Evolutionary conservation across 2,888 invertebrate genomes (phyloP).

Genomic region (Hedya salicella): DNA sequence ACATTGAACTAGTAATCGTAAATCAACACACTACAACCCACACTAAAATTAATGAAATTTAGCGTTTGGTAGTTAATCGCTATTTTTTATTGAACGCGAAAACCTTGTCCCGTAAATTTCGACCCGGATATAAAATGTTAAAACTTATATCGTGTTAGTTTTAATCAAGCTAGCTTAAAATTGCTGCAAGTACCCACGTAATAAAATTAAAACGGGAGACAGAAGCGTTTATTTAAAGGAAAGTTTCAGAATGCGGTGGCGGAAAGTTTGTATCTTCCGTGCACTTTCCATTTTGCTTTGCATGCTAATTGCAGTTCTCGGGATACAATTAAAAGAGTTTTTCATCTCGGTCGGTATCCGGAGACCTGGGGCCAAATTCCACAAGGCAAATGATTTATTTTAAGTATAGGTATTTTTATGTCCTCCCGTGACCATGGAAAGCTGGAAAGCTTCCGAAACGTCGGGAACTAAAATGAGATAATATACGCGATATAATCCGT

Average conservation of each 20-base stretch:
- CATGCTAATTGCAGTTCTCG: slow-evolving; percentile 69
- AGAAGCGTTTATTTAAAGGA: slow-evolving; percentile 45
- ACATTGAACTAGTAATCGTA: too few relatives aligned
- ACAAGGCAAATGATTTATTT: too few relatives aligned
- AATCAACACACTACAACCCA: too few relatives aligned
- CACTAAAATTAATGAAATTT: too few relatives aligned
- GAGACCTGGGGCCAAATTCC: slow-evolving; percentile 39
- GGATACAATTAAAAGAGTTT: slow-evolving; percentile 73
- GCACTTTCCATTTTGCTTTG: slow-evolving; percentile 59
- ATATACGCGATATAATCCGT: too few relatives aligned
- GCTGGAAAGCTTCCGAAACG: too few relatives aligned
- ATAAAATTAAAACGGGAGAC: slow-evolving; percentile 36
- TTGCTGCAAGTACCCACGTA: slow-evolving; percentile 24
- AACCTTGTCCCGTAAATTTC: background rate
- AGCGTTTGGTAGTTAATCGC: too few relatives aligned
- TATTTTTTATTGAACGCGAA: background rate
- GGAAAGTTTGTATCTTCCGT: slow-evolving; percentile 56
- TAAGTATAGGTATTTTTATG: too few relatives aligned
- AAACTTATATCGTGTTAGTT: slow-evolving; percentile 24
- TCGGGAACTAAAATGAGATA: too few relatives aligned
- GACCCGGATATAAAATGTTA: slow-evolving; percentile 2
- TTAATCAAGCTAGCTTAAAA: slow-evolving; percentile 32
- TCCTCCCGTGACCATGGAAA: too few relatives aligned
- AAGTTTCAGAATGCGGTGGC: slow-evolving; percentile 35
- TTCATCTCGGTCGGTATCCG: slow-evolving; percentile 56